These are phyloP conservation scores for Neocrepidodera transversa DNA, from an alignment of 2,888 invertebrate species.

Conservation along the genomic window DNA sequence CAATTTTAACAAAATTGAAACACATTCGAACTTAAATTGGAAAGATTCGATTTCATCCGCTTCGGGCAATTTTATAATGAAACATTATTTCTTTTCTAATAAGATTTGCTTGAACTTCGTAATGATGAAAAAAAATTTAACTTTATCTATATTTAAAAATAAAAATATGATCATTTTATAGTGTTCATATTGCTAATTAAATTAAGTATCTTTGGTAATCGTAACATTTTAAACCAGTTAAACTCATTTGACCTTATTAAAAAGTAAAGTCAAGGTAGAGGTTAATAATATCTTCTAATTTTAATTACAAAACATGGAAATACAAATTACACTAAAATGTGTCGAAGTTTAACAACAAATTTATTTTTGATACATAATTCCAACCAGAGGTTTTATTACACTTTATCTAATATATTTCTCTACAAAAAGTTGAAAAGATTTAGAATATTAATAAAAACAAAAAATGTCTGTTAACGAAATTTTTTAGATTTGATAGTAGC, in stretches of 20 bases:
- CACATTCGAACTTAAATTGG: neutral
- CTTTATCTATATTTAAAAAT: neutral
- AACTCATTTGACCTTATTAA: constrained; percentile 17
- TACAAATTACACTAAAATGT: too few relatives aligned
- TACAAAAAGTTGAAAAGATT: too few relatives aligned
- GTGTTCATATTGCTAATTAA: too few relatives aligned
- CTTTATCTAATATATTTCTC: too few relatives aligned
- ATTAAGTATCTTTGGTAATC: constrained; percentile 12
- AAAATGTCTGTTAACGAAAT: too few relatives aligned
- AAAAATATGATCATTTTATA: neutral
- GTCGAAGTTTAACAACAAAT: too few relatives aligned
- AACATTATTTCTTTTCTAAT: neutral
- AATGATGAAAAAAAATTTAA: neutral
- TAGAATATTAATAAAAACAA: too few relatives aligned
- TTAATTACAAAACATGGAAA: neutral
- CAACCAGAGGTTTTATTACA: too few relatives aligned
- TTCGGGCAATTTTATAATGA: neutral
- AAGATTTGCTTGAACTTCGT: neutral
- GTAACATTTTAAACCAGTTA: constrained; percentile 15
- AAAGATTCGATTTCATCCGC: neutral
- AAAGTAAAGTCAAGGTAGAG: constrained; percentile 15
- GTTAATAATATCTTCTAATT: constrained; percentile 4
- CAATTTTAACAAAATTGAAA: constrained; percentile 1
- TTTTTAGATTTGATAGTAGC: too few relatives aligned
- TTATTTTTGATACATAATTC: too few relatives aligned